Percentiles rank a stretch among this genome's conserved stretches.
Conservation (phyloP, 2,113 vertebrate genomes). For the Microcebus griseorufus region DNA sequence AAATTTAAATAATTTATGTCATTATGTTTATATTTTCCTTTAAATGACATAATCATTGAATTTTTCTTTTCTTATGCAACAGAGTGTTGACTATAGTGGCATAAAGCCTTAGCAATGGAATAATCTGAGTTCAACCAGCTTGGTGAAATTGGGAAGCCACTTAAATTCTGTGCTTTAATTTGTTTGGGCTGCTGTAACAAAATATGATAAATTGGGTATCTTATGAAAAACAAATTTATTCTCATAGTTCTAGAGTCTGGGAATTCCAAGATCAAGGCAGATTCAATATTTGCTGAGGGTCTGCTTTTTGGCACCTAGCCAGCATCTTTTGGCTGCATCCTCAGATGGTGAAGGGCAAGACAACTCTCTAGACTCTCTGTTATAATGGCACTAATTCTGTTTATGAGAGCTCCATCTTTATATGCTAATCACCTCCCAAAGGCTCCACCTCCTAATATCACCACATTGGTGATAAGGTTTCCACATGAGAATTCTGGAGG, state of each 20-base stretch:
- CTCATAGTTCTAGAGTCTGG: not conserved
- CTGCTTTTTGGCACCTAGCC: too few relatives aligned
- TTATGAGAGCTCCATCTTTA: not conserved
- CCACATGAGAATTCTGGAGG: not conserved
- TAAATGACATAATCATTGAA: not conserved
- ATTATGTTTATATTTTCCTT: not conserved
- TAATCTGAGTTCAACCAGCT: not conserved
- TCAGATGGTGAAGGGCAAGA: not conserved
- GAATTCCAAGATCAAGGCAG: not conserved
- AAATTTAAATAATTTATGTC: not conserved
- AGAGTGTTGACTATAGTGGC: not conserved
- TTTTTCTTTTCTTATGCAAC: not conserved
- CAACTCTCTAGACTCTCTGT: not conserved
- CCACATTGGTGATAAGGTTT: not conserved
- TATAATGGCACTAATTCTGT: not conserved
- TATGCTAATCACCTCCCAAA: not conserved
- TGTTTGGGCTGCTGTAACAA: not conserved
- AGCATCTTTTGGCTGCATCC: too few relatives aligned
- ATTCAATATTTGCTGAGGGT: not conserved
- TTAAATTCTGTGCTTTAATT: not conserved
- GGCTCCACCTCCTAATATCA: not conserved
- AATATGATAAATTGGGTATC: not conserved
- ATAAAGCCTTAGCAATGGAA: not conserved
- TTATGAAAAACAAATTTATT: not conserved
- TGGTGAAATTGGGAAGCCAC: not conserved